These are phyloP conservation scores for Metallyticus violacea DNA, from an alignment of 2,888 invertebrate genomes.

Conservation along the genomic window DNA sequence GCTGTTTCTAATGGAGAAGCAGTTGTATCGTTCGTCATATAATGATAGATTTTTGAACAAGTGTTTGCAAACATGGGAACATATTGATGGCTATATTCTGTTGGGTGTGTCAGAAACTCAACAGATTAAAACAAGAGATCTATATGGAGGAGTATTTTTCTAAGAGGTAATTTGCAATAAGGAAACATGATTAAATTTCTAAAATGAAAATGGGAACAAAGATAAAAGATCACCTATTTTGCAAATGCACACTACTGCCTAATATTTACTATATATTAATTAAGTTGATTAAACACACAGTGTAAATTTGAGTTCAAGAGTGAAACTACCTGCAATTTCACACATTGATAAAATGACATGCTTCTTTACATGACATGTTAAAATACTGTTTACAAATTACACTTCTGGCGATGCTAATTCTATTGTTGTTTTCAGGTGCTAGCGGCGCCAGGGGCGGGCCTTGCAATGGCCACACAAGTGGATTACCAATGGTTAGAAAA, in stretches of 20 bases:
- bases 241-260: neutral
- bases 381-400: neutral
- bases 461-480: slow-evolving; percentile 50
- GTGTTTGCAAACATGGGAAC: neutral
- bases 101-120: neutral
- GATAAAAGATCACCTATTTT: neutral
- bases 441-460: slow-evolving; percentile 39
- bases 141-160: slow-evolving; percentile 2
- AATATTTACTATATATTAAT: neutral
- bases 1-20: neutral
- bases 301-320: neutral
- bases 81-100: slow-evolving; percentile 3
- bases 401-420: neutral
- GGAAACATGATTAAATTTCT: neutral
- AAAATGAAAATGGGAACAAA: slow-evolving; percentile 30
- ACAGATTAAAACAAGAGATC: neutral
- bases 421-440: slow-evolving; percentile 28
- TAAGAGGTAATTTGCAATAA: neutral
- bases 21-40: neutral
- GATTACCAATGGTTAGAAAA: slow-evolving; percentile 51
- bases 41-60: neutral
- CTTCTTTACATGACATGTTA: neutral
- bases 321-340: neutral
- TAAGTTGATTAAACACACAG: neutral
- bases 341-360: neutral